A percentile compares a stretch with the other conserved stretches of the same genome.
Evolutionary conservation across 2,888 invertebrate species (phyloP).

Genomic region (Drosophila robusta): DNA sequence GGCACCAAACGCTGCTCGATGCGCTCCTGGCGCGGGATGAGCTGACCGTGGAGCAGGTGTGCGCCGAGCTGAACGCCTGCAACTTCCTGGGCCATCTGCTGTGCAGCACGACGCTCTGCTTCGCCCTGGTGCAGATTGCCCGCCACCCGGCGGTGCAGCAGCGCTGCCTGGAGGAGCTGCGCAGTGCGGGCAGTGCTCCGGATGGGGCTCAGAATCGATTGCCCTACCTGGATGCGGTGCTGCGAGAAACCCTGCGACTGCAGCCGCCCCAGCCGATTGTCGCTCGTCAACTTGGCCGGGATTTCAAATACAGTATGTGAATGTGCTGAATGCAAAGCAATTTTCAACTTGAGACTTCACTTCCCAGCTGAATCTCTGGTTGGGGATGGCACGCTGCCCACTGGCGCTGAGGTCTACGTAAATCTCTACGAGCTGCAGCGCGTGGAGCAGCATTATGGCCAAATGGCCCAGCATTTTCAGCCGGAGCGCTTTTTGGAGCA

Average conservation of each 20-base stretch:
- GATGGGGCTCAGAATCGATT: constrained; percentile 14
- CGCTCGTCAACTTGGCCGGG: constrained; percentile 49
- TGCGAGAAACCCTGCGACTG: constrained; percentile 88
- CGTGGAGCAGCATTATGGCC: constrained; percentile 35
- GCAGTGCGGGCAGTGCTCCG: background rate
- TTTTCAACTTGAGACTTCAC: no score
- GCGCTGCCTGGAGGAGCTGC: constrained; percentile 52
- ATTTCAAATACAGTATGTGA: constrained; percentile 67
- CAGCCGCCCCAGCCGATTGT: constrained; percentile 87
- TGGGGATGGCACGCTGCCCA: constrained; percentile 61
- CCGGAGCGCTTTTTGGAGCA: constrained; percentile 60
- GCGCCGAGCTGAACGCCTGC: constrained; percentile 59
- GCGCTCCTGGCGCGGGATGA: constrained; percentile 23
- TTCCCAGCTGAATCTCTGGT: constrained; percentile 55
- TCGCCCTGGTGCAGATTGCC: constrained; percentile 59
- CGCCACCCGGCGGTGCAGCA: constrained; percentile 68
- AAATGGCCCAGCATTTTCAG: constrained; percentile 37
- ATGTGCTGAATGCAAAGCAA: rapidly evolving
- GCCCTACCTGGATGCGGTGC: constrained; percentile 73
- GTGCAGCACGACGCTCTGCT: constrained; percentile 60
- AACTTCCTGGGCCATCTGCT: constrained; percentile 59
- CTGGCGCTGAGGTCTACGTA: constrained; percentile 65
- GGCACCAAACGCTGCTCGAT: constrained; percentile 53
- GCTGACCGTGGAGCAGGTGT: constrained; percentile 43
- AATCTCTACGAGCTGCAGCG: constrained; percentile 62